Percentiles rank a stretch among this genome's conserved stretches.
phyloP scores from a whole-genome alignment of 1,140 invertebrate genomes.

The Pogonomyrmex californicus region DNA sequence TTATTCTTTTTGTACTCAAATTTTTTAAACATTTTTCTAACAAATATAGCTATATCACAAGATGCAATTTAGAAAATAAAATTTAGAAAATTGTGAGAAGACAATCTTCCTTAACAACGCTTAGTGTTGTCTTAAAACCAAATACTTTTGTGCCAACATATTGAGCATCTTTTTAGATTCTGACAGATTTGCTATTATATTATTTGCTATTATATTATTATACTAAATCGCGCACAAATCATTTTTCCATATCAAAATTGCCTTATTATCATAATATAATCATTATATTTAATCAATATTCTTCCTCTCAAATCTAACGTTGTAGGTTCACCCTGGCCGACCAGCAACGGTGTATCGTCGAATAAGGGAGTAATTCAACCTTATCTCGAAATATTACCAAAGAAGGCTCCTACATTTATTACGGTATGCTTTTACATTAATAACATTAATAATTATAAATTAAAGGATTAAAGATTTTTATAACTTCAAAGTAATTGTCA shows the following conservation, averaged over 20 bases:
- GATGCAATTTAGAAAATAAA: slow-evolving; percentile 2
- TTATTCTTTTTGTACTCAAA: slow-evolving; percentile 3
- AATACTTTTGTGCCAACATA: background rate
- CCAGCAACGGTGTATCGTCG: slow-evolving; percentile 79
- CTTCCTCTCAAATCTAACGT: slow-evolving; percentile 53
- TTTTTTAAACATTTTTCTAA: slow-evolving; percentile 27
- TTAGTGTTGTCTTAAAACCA: background rate
- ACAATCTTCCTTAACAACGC: background rate
- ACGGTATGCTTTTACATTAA: slow-evolving; percentile 86
- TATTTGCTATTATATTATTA: background rate
- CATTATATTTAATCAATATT: background rate
- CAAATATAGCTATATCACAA: background rate
- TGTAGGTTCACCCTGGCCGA: slow-evolving; percentile 84
- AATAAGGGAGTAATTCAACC: slow-evolving; percentile 84
- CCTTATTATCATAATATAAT: background rate
- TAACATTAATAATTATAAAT: background rate
- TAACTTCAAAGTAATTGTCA: slow-evolving; percentile 20
- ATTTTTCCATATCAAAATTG: background rate
- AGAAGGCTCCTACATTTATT: slow-evolving; percentile 90
- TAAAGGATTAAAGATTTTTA: background rate
- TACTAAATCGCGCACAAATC: background rate
- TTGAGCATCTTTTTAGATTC: background rate
- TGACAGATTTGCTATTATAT: background rate
- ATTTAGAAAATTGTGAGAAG: background rate
- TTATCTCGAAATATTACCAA: slow-evolving; percentile 86